phyloP scores from a whole-genome alignment of 2,888 invertebrate species.

The Drosophila merina region DNA sequence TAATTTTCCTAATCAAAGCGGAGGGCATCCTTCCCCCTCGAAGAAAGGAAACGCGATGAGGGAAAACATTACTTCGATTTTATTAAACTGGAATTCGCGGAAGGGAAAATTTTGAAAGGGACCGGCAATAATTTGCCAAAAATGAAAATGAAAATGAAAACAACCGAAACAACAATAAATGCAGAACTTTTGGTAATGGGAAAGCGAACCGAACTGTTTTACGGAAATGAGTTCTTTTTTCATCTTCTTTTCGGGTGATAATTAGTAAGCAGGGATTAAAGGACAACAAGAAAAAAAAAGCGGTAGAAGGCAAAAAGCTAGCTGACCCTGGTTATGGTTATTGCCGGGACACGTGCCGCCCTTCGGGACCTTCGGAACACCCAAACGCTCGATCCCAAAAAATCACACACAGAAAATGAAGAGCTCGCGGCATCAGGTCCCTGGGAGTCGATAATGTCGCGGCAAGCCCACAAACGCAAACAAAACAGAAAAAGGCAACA shows the following conservation, averaged over 20 bases:
- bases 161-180: conserved; percentile 67
- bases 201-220: conserved; percentile 41
- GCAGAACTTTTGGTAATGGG: conserved; percentile 67
- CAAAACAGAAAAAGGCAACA: conserved; percentile 7
- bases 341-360: conserved; percentile 45
- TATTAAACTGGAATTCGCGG: conserved; percentile 55
- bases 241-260: conserved; percentile 49
- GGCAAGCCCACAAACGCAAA: conserved; percentile 45
- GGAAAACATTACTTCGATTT: conserved; percentile 64
- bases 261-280: conserved; percentile 66
- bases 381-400: not conserved
- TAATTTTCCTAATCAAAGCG: conserved; percentile 76
- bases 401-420: conserved; percentile 25
- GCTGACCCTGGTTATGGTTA: conserved; percentile 47
- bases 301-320: conserved; percentile 10
- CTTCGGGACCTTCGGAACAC: not conserved
- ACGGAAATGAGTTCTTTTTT: conserved; percentile 51
- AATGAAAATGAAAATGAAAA: conserved; percentile 54
- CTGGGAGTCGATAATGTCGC: conserved; percentile 72
- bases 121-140: conserved; percentile 65
- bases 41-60: conserved; percentile 16
- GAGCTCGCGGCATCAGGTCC: conserved; percentile 25
- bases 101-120: conserved; percentile 57
- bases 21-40: conserved; percentile 20
- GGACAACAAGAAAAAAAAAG: conserved; percentile 22